Percentiles rank a stretch among this genome's conserved stretches.
phyloP scores from a whole-genome alignment of 2,888 invertebrate genomes.

The Beris morrisii region DNA sequence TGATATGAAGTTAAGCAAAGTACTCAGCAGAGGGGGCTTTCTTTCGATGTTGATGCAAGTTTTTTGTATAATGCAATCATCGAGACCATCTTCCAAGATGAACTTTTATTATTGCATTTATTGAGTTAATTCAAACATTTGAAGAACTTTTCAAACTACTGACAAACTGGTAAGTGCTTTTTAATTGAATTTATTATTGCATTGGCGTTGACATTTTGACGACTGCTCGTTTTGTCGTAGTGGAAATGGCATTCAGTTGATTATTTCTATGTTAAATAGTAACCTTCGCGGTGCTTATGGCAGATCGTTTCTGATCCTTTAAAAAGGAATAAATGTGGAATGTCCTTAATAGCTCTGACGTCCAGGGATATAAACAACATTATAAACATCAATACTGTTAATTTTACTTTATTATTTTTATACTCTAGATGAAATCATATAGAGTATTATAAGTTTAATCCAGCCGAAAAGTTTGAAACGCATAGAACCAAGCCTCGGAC shows the following conservation, averaged over 20 bases:
- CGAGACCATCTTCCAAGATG: conserved; percentile 13
- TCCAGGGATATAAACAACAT: too few species aligned
- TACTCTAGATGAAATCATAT: too few species aligned
- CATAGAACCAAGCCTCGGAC: too few species aligned
- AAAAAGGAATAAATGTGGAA: too few species aligned
- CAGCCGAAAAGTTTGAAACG: too few species aligned
- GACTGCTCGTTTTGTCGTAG: neutral
- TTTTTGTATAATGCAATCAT: conserved; percentile 8
- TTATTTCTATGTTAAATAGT: neutral
- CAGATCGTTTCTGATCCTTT: too few species aligned
- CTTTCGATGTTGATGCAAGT: conserved; percentile 3
- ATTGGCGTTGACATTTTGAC: conserved; percentile 23
- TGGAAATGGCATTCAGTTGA: neutral
- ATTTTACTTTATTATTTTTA: too few species aligned
- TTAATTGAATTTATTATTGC: conserved; percentile 32
- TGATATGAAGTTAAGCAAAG: neutral
- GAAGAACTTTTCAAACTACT: conserved; percentile 24
- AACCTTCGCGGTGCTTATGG: neutral
- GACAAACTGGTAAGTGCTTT: conserved; percentile 29
- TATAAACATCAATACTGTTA: too few species aligned
- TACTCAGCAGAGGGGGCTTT: neutral
- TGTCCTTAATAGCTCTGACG: too few species aligned
- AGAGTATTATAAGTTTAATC: too few species aligned
- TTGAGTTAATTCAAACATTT: conserved; percentile 35
- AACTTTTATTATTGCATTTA: conserved; percentile 34